Base-by-base conservation (phyloP, 2,888 invertebrate species). In the Monochamus alternatus region DNA sequence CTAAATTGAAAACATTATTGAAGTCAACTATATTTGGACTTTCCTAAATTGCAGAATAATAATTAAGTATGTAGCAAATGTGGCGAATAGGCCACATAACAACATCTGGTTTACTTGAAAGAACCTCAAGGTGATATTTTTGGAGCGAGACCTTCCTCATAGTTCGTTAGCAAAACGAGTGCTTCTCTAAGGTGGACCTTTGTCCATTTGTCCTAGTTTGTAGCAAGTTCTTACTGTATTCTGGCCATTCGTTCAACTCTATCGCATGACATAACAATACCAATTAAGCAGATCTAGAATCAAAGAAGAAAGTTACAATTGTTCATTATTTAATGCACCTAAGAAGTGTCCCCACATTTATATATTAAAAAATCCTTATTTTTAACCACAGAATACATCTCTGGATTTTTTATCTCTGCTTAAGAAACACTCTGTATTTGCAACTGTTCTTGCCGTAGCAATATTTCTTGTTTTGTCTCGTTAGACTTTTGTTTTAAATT, bases 21-120 rank as follows among this genome's bases (percentile, higher is more conserved):
- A 7, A 5, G 22, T 22, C 22, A 22, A 22, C 22, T 22, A 22
- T 1, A 22, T 22, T 7, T 55, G 22, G n/a, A 22, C 14, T 55
- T 55, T 55, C 14, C 55, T 55, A 22, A 55, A 55, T 8, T 55
- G 55, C 5, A 55, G 55, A 22, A 55, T 55, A n/a, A 55, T 55
- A 3, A 55, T 55, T 8, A 55, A 7, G 14, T 55, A 5, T 3
- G 55, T 55, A 4, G 55, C 55, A 8, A 55, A 55, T 5, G 55
- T 55, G 12, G 55, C 55, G 55, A 55, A 55, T 14, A 22, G 5
- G 14, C 14, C 22, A 8, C 55, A 55, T 5, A 55, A 7, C 55
- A 55, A 14, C 7, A 2, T 55, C 14, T 55, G 55, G 14, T 55
- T 55, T n/a, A 55, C 22, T n/a, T 55, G n/a, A 22, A 14, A 55